These are phyloP conservation scores for Brachyrhaphis roseni DNA, from an alignment of 2,797 vertebrate genomes.

Conservation along the genomic window DNA sequence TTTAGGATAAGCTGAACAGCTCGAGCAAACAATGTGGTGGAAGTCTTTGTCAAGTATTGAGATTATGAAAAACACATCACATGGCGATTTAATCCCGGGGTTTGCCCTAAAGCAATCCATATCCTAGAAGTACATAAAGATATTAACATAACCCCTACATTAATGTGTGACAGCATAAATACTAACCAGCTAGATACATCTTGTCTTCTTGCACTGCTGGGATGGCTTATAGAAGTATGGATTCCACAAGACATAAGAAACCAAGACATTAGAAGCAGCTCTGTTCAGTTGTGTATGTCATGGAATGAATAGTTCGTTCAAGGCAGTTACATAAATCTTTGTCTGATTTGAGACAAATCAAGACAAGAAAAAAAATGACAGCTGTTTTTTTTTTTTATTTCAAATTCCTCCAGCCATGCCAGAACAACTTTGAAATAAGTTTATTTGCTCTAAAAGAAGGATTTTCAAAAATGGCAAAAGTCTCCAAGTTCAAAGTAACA, in stretches of 20 bases:
- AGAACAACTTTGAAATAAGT: not conserved
- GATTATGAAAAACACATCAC: not conserved
- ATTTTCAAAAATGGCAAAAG: not conserved
- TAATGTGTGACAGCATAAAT: not conserved
- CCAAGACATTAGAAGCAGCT: not conserved
- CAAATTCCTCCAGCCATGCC: not conserved
- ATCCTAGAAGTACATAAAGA: not conserved
- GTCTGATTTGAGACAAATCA: not conserved
- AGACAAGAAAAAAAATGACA: not conserved
- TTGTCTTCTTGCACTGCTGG: not conserved
- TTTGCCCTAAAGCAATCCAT: not conserved
- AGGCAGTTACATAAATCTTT: not conserved
- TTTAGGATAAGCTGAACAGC: conserved; percentile 1
- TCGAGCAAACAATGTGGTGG: conserved; percentile 21
- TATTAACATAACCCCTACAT: not conserved
- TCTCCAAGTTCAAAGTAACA: not conserved
- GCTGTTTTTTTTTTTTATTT: not conserved
- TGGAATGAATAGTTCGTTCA: not conserved
- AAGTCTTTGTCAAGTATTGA: not conserved
- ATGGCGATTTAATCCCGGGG: not conserved
- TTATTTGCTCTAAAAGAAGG: not conserved
- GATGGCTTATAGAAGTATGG: not conserved
- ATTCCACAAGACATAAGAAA: not conserved
- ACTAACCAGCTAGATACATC: not conserved
- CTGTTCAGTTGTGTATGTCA: not conserved